phyloP scores from a whole-genome alignment of 1,140 invertebrate genomes.

The Trypoxylus dichotomus region DNA sequence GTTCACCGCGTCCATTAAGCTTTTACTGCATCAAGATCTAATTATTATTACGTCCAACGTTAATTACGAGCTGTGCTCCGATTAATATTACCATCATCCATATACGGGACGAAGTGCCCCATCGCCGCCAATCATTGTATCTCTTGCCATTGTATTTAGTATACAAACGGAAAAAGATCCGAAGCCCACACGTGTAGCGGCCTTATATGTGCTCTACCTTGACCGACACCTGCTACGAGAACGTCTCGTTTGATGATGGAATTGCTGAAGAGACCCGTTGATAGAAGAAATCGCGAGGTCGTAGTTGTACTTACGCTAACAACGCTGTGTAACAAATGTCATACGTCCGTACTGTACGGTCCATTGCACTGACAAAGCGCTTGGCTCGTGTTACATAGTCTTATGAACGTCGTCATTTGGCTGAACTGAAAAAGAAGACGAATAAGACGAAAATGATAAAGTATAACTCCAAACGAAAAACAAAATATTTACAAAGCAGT shows the following conservation, averaged over 20 bases:
- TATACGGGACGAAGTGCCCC: background rate
- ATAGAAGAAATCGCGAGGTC: background rate
- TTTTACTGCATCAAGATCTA: background rate
- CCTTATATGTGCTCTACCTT: constrained; percentile 39
- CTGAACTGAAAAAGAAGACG: no score
- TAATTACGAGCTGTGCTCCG: background rate
- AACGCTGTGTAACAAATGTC: background rate
- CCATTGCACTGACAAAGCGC: background rate
- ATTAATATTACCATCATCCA: background rate
- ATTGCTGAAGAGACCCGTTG: background rate
- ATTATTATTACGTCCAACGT: background rate
- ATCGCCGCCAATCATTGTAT: background rate
- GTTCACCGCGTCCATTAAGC: background rate
- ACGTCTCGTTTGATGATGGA: constrained; percentile 8
- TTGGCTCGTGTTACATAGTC: no score
- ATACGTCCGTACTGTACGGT: background rate
- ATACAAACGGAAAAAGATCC: background rate
- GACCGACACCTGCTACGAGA: constrained; percentile 41
- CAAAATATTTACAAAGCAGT: no score
- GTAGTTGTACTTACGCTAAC: background rate
- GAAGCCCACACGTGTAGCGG: constrained; percentile 38
- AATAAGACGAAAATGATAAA: no score
- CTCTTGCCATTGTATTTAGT: background rate
- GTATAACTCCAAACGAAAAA: no score
- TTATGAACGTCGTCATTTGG: no score